phyloP scores from a whole-genome alignment of 1,140 invertebrate species.

The Cherax destructor region DNA sequence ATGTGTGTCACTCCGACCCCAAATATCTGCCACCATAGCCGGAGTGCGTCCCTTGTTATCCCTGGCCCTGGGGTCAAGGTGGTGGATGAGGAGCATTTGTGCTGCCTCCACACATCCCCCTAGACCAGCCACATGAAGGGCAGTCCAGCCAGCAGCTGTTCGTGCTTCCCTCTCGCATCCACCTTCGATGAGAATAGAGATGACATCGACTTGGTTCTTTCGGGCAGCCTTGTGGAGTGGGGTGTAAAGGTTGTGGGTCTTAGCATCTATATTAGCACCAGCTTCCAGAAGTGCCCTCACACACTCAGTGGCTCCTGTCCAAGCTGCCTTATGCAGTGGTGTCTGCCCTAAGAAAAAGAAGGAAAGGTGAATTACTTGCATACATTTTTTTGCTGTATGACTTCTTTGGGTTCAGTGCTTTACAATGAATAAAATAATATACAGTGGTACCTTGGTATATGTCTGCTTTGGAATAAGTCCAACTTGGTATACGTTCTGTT shows the following conservation, averaged over 20 bases:
- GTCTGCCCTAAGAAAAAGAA: neutral
- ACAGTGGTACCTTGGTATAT: too few species aligned
- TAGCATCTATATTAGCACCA: neutral
- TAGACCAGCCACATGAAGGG: neutral
- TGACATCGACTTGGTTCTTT: neutral
- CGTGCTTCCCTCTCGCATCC: neutral
- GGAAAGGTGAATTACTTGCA: too few species aligned
- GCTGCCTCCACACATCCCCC: neutral
- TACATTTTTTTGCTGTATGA: too few species aligned
- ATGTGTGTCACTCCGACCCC: neutral
- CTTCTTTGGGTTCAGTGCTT: too few species aligned
- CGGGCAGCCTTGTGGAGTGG: neutral
- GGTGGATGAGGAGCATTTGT: neutral
- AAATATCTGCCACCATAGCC: neutral
- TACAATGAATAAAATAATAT: too few species aligned
- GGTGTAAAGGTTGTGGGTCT: neutral
- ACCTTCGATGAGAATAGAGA: neutral
- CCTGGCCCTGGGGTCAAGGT: neutral
- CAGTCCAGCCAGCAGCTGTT: neutral
- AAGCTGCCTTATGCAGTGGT: neutral
- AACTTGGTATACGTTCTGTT: too few species aligned
- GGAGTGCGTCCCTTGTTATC: neutral
- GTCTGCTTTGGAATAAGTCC: too few species aligned
- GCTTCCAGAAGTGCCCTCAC: neutral
- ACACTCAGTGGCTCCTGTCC: neutral